A percentile compares a stretch with the other conserved stretches of the same genome.
These are phyloP conservation scores for Erythrocercus mccallii DNA, from an alignment of 2,113 vertebrate genomes.

Conservation along the genomic window DNA sequence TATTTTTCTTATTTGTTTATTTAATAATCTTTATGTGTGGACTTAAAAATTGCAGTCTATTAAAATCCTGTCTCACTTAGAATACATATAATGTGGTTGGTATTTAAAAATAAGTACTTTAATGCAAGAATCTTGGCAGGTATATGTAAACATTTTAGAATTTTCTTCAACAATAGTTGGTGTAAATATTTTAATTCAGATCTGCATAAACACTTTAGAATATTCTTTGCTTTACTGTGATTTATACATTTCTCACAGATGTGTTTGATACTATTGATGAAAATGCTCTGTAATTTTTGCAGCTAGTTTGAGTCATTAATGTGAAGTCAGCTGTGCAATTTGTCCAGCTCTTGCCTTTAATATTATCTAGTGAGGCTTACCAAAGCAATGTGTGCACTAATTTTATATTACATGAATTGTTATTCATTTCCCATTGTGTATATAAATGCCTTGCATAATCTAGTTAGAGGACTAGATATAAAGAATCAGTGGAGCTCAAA, in stretches of 20 bases:
- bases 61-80: not conserved
- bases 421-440: not conserved
- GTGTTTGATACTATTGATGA: not conserved
- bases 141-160: not conserved
- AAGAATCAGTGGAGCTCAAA: not conserved
- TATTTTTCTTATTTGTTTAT: not conserved
- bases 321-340: not conserved
- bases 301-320: not conserved
- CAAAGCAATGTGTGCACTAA: not conserved
- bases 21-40: not conserved
- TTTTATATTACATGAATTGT: not conserved
- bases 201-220: not conserved
- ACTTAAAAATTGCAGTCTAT: not conserved
- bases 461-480: not conserved
- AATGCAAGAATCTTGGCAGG: not conserved
- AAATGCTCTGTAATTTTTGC: not conserved
- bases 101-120: not conserved
- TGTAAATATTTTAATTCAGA: not conserved
- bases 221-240: not conserved
- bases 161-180: not conserved
- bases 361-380: not conserved
- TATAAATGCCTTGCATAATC: not conserved
- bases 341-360: not conserved
- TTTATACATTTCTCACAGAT: not conserved
- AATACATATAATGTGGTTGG: not conserved